A percentile compares a stretch with the other conserved stretches of the same genome.
Evolutionary conservation across 2,888 invertebrate species (phyloP).

Genomic region (Parnassius mnemosyne): DNA sequence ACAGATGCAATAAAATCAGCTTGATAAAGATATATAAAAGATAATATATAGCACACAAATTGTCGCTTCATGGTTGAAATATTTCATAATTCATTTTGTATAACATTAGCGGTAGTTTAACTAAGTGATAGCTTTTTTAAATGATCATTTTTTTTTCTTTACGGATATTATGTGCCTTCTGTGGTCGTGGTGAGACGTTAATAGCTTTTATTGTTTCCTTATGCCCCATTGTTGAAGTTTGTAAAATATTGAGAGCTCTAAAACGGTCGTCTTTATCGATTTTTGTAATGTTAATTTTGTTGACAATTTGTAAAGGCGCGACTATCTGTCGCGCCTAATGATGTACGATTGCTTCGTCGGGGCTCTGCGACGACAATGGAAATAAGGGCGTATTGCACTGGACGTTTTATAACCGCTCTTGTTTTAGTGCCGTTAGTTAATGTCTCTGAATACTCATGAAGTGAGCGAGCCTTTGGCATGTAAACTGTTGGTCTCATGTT

Average conservation of each 20-base stretch:
- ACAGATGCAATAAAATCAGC: constrained; percentile 11
- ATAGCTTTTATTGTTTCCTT: constrained; percentile 46
- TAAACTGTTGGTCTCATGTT: constrained; percentile 29
- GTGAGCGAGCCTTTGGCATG: constrained; percentile 10
- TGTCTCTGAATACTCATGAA: constrained; percentile 19
- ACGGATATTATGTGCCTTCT: constrained; percentile 72
- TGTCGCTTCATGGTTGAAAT: constrained; percentile 52
- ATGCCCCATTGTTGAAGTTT: constrained; percentile 38
- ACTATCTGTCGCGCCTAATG: constrained; percentile 10
- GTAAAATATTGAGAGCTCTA: constrained; percentile 1
- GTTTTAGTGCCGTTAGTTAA: constrained; percentile 11
- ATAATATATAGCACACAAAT: constrained; percentile 52
- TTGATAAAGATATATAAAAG: constrained; percentile 21
- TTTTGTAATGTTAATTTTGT: constrained; percentile 4
- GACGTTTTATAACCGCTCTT: constrained; percentile 15
- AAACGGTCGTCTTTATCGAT: constrained; percentile 1
- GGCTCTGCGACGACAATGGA: neutral
- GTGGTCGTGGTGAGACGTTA: constrained; percentile 57
- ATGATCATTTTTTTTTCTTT: constrained; percentile 53
- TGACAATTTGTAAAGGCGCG: neutral
- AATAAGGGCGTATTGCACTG: constrained; percentile 18
- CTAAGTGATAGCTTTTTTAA: constrained; percentile 75
- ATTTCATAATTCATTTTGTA: constrained; percentile 51
- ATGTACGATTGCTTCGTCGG: constrained; percentile 19
- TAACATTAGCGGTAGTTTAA: constrained; percentile 49